phyloP scores from a whole-genome alignment of 2,888 invertebrate species.

The Scrobipalpa costella region DNA sequence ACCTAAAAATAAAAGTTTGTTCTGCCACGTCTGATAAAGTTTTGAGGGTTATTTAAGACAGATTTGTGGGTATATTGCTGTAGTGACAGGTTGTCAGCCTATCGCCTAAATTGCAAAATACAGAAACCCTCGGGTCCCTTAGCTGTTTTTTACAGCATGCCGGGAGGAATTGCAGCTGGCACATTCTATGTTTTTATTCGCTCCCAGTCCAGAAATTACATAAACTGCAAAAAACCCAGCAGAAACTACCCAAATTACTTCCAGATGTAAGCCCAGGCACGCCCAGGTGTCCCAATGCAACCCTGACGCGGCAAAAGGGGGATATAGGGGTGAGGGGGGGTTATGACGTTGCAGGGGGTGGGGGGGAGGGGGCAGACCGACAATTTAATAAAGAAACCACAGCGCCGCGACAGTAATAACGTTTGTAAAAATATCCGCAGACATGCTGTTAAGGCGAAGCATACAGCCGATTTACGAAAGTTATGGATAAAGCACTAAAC shows the following conservation, averaged over 20 bases:
- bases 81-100: too few relatives aligned
- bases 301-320: neutral
- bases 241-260: neutral
- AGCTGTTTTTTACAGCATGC: too few relatives aligned
- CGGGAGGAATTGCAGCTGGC: too few relatives aligned
- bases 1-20: too few relatives aligned
- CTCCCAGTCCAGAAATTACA: neutral
- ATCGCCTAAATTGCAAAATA: too few relatives aligned
- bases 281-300: conserved; percentile 10
- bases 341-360: neutral
- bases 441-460: conserved; percentile 64
- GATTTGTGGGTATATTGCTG: too few relatives aligned
- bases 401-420: conserved; percentile 64
- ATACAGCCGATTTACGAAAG: neutral
- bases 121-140: too few relatives aligned
- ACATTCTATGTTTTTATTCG: too few relatives aligned
- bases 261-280: neutral
- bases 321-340: neutral
- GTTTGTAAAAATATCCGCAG: conserved; percentile 79
- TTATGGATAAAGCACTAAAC: too few relatives aligned
- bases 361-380: conserved; percentile 41
- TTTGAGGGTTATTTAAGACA: too few relatives aligned
- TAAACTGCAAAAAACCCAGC: neutral
- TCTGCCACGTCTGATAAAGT: too few relatives aligned
- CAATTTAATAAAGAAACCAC: conserved; percentile 77